Conservation (phyloP, 2,888 invertebrate genomes). For the Lasius platythorax region DNA sequence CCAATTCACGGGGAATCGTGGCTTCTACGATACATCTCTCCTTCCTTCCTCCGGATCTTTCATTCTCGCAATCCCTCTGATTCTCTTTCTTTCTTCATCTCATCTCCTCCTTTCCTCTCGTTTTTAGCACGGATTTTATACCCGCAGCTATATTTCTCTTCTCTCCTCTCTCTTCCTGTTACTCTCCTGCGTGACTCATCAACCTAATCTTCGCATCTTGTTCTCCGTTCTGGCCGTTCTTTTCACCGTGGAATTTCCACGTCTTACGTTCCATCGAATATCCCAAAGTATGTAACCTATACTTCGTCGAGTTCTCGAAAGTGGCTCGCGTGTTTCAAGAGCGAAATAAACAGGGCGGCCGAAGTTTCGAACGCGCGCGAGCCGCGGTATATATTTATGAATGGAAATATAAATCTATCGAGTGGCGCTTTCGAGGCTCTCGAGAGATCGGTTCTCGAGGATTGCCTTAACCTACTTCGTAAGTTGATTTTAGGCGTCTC, state of each 20-base stretch:
- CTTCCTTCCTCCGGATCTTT: neutral
- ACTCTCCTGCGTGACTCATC: constrained; percentile 54
- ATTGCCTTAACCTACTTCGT: constrained; percentile 52
- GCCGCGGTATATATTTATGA: constrained; percentile 68
- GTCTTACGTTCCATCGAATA: constrained; percentile 47
- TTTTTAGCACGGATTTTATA: constrained; percentile 37
- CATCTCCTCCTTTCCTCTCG: neutral
- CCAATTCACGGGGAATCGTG: constrained; percentile 53
- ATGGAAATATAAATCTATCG: constrained; percentile 66
- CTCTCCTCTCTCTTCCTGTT: constrained; percentile 1
- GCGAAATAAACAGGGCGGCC: constrained; percentile 48
- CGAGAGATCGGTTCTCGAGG: constrained; percentile 39
- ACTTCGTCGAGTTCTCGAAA: constrained; percentile 53
- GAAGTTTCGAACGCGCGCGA: constrained; percentile 41
- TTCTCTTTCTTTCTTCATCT: constrained; percentile 8
- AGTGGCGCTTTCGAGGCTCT: constrained; percentile 29
- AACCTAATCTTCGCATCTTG: constrained; percentile 57
- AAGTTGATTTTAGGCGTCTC: constrained; percentile 50
- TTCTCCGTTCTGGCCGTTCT: constrained; percentile 8
- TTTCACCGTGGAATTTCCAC: constrained; percentile 42
- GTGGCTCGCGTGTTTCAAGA: constrained; percentile 66
- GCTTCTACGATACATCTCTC: constrained; percentile 19
- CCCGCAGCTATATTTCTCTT: constrained; percentile 26
- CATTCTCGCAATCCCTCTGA: neutral
- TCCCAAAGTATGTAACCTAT: constrained; percentile 44